A percentile compares a stretch with the other conserved stretches of the same genome.
These are phyloP conservation scores for Drosophila parthenogenetica DNA, from an alignment of 2,888 invertebrate genomes.

Conservation along the genomic window DNA sequence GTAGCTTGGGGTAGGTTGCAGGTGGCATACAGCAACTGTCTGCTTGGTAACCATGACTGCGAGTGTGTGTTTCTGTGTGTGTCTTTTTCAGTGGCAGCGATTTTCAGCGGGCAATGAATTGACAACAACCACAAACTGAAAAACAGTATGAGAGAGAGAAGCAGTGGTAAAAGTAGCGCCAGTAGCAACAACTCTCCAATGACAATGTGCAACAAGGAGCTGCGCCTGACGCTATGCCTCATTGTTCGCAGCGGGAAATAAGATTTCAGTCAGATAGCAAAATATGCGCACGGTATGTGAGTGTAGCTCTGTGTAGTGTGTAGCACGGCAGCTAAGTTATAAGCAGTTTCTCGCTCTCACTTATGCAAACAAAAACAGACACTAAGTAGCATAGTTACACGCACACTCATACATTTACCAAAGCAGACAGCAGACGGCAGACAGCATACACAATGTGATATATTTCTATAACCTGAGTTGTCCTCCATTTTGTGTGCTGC, in stretches of 20 bases:
- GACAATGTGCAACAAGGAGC: conserved; percentile 41
- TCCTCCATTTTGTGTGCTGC: conserved; percentile 18
- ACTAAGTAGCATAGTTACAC: conserved; percentile 74
- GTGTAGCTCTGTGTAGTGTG: conserved; percentile 13
- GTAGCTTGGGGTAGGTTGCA: conserved; percentile 15
- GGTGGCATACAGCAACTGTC: conserved; percentile 20
- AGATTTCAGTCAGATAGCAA: conserved; percentile 28
- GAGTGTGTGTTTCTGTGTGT: conserved; percentile 46
- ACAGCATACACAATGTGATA: conserved; percentile 56
- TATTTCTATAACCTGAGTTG: conserved; percentile 57
- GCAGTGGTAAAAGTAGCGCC: not conserved
- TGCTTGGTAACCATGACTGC: conserved; percentile 48
- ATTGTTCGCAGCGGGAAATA: conserved; percentile 54
- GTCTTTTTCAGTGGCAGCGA: conserved; percentile 47
- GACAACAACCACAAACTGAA: conserved; percentile 30
- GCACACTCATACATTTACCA: conserved; percentile 35
- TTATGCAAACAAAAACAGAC: conserved; percentile 65
- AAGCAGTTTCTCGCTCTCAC: conserved; percentile 30
- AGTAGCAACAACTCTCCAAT: conserved; percentile 30
- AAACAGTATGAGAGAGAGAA: not conserved
- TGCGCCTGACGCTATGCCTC: conserved; percentile 35
- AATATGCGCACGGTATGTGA: conserved; percentile 2
- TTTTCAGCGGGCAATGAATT: conserved; percentile 50
- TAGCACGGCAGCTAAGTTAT: conserved; percentile 43
- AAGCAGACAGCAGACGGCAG: not conserved